Conservation (phyloP, 2,888 invertebrate species). For the Leptopilina myrica region DNA sequence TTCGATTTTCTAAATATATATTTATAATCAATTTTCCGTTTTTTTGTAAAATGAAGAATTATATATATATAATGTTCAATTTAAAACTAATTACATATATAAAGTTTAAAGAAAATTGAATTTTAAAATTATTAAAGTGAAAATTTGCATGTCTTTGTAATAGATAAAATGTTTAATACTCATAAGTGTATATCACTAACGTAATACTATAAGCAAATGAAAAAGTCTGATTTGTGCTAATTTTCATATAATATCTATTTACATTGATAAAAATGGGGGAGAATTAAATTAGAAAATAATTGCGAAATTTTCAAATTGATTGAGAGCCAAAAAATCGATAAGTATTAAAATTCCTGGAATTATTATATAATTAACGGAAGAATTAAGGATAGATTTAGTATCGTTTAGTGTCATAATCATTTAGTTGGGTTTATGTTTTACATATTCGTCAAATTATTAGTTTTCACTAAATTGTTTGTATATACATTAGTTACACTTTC, state of each 20-base stretch:
- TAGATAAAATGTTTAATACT: constrained; percentile 11
- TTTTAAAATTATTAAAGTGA: not conserved
- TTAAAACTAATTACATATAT: no score
- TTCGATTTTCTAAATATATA: not conserved
- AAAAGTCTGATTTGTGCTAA: constrained; percentile 28
- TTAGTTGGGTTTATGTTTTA: not conserved
- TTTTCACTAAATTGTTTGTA: constrained; percentile 15
- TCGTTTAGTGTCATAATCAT: not conserved
- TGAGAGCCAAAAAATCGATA: constrained; percentile 26
- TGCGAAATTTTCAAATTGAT: not conserved
- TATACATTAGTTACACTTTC: constrained; percentile 8
- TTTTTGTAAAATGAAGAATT: no score
- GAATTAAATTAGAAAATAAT: not conserved
- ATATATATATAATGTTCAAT: no score
- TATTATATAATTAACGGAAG: not conserved
- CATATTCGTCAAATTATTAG: not conserved
- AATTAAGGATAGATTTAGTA: not conserved
- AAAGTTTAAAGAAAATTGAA: not conserved
- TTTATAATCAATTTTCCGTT: not conserved
- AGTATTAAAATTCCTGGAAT: constrained; percentile 25
- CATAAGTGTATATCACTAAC: constrained; percentile 16
- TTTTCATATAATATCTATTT: not conserved
- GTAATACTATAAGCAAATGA: not conserved
- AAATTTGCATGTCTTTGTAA: not conserved
- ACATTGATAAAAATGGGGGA: not conserved